Evolutionary conservation across 2,888 invertebrate species (phyloP).

Genomic region (Papilio demoleus): DNA sequence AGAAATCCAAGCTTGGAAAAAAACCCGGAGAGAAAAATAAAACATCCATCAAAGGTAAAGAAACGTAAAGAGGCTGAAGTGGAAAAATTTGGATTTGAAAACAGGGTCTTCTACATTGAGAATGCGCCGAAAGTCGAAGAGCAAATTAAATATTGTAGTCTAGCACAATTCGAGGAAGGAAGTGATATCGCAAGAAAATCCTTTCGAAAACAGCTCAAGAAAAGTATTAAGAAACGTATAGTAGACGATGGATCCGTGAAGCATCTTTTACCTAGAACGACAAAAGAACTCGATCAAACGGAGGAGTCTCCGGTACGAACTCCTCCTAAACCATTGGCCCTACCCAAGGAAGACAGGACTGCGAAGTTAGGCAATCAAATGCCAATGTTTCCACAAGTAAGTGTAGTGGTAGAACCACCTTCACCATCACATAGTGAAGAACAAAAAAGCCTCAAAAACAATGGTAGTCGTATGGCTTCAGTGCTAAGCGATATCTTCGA

Average conservation of each 20-base stretch:
- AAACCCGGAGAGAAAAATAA: constrained; percentile 83
- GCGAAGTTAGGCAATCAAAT: constrained; percentile 45
- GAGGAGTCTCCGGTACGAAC: constrained; percentile 50
- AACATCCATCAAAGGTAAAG: constrained; percentile 79
- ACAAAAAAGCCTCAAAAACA: constrained; percentile 71
- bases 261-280: constrained; percentile 65
- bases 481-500: constrained; percentile 76
- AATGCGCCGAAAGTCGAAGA: constrained; percentile 79
- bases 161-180: constrained; percentile 92
- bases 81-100: constrained; percentile 88
- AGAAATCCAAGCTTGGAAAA: constrained; percentile 82
- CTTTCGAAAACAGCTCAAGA: constrained; percentile 83
- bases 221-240: constrained; percentile 73
- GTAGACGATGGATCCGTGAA: constrained; percentile 64
- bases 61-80: constrained; percentile 71
- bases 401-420: constrained; percentile 89
- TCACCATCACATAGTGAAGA: constrained; percentile 87
- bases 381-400: constrained; percentile 85
- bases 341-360: constrained; percentile 41
- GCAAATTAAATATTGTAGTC: constrained; percentile 88
- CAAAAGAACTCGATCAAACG: constrained; percentile 60
- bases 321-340: constrained; percentile 43
- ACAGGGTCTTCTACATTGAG: constrained; percentile 86
- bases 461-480: constrained; percentile 75
- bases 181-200: constrained; percentile 92